Base-by-base conservation (phyloP, 1,140 invertebrate species). In the Nomia melanderi region DNA sequence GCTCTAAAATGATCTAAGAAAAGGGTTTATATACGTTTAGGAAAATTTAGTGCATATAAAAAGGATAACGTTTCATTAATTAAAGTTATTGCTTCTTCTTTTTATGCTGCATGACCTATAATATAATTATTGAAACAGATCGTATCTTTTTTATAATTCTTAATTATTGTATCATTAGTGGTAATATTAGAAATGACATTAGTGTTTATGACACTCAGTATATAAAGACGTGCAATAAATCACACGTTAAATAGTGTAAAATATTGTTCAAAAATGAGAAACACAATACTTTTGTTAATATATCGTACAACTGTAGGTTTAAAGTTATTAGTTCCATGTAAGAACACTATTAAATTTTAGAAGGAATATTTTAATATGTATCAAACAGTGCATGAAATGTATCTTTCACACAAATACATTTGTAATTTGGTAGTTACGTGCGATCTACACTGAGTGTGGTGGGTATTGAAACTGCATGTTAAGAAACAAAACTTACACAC, bases 381-480 rank as follows among this genome's bases (percentile, higher is more conserved):
- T 1, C 31, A 62, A 62, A 41, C 17, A 54, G n/a, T 83, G 82
- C 85, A 86, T 84, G 84, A 77, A 65, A 62, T 62, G 56, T 79
- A 33, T 66, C 66, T 69, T 63, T 71, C 75, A 76, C 69, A 59
- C 67, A 72, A 65, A 77, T 72, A 77, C 41, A 53, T 83, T 73
- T 47, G 63, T 77, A 80, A 75, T 69, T 69, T 67, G 9, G 66
- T 84, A 77, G 59, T 76, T 63, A 66, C 72, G 63, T 33, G 41
- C 54, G 17, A 69, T 47, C 63, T 69, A 65, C 80, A 84, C 33
- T 27, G 57, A 74, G 36, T 47, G 73, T 81, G 78, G 69, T 84
- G 70, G 82, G 82, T 84, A 84, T 81, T 56, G 31, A 77, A 81
- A 74, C 27, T 81, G 83, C 82, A 84, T 82, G 84, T 79, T 41